phyloP scores from a whole-genome alignment of 2,797 vertebrate species.

The Takifugu ocellatus region DNA sequence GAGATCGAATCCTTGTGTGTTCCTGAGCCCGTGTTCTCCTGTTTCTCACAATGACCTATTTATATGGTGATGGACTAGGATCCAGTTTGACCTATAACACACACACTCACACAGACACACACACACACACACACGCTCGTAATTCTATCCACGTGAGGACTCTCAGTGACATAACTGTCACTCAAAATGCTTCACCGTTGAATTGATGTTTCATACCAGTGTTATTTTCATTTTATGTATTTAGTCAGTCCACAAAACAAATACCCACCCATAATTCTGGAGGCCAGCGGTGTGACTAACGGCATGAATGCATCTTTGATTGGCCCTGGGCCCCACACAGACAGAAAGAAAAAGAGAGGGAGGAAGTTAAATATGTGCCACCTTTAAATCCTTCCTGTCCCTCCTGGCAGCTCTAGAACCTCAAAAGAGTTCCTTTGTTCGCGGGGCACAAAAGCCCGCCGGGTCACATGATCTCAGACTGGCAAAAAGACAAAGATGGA shows the following conservation, averaged over 20 bases:
- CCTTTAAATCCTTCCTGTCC: conserved; percentile 60
- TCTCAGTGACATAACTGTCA: no score
- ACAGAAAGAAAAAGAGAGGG: conserved; percentile 14
- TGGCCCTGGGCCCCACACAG: conserved; percentile 13
- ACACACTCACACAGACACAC: conserved; percentile 16
- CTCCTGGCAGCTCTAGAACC: conserved; percentile 49
- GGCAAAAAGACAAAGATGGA: conserved; percentile 47
- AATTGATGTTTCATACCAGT: not conserved
- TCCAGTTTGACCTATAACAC: conserved; percentile 48
- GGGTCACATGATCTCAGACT: conserved; percentile 50
- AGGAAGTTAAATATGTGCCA: conserved; percentile 56
- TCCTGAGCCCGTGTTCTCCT: conserved; percentile 6
- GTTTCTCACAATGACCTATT: conserved; percentile 63
- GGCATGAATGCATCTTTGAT: not conserved
- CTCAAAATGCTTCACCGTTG: no score
- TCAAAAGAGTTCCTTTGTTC: conserved; percentile 64
- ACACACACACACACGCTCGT: conserved; percentile 21
- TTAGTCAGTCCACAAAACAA: not conserved
- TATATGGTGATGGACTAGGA: conserved; percentile 46
- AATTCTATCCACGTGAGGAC: no score
- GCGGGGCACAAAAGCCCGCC: conserved; percentile 51
- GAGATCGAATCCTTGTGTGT: conserved; percentile 4
- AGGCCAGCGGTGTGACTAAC: not conserved
- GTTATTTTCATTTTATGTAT: not conserved
- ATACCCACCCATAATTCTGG: no score